Conservation (phyloP, 2,797 vertebrate genomes). For the Synaphobranchus kaupii region DNA sequence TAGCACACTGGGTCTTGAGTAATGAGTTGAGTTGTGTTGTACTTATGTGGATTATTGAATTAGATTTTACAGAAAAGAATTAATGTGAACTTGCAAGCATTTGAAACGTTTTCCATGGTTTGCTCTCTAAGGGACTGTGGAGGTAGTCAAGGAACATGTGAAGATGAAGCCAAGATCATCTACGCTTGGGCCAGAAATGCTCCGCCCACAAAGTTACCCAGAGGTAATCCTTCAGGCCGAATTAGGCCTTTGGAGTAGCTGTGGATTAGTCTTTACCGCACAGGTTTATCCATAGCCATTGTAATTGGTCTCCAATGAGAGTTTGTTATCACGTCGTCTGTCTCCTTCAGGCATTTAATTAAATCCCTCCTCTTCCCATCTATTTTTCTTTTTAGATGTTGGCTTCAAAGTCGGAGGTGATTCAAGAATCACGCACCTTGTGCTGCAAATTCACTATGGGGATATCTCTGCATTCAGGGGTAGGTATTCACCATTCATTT, state of each 20-base stretch:
- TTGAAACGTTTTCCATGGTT: not conserved
- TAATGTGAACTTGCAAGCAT: not conserved
- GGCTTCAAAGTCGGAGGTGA: slow-evolving; percentile 92
- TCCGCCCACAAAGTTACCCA: slow-evolving; percentile 87
- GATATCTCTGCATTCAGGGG: slow-evolving; percentile 86
- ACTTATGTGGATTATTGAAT: not conserved
- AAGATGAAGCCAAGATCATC: slow-evolving; percentile 86
- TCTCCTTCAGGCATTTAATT: slow-evolving; percentile 33
- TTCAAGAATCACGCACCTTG: slow-evolving; percentile 84
- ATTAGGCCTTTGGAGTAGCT: not conserved
- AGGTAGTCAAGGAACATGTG: slow-evolving; percentile 80
- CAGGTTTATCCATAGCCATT: slow-evolving; percentile 26
- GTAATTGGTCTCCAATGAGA: slow-evolving; percentile 38
- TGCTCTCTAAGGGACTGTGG: slow-evolving; percentile 86
- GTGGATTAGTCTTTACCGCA: not conserved
- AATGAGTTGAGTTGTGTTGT: not conserved
- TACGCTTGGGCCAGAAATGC: slow-evolving; percentile 97
- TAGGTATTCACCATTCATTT: slow-evolving; percentile 54
- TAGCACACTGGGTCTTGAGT: not conserved
- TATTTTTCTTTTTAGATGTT: slow-evolving; percentile 75
- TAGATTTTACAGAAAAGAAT: not conserved
- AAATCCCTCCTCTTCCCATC: slow-evolving; percentile 13
- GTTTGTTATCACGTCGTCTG: slow-evolving; percentile 32
- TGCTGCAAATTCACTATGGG: slow-evolving; percentile 97
- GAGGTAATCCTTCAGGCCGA: slow-evolving; percentile 72